Percentiles rank a stretch among this genome's conserved stretches.
Evolutionary conservation across 1,140 invertebrate genomes (phyloP).

Genomic region (Lucilia sericata): DNA sequence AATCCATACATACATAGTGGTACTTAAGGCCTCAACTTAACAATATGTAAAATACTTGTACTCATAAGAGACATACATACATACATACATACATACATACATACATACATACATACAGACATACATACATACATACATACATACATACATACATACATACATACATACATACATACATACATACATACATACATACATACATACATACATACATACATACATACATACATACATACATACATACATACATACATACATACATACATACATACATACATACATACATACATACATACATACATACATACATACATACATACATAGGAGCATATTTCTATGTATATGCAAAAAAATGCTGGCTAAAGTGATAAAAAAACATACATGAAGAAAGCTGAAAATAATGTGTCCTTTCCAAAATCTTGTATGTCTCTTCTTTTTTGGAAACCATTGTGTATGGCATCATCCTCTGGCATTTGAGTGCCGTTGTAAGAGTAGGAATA

Average conservation of each 20-base stretch:
- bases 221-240: too few species aligned
- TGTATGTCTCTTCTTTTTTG: not conserved
- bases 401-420: not conserved
- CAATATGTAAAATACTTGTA: not conserved
- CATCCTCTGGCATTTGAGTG: not conserved
- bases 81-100: too few species aligned
- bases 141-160: too few species aligned
- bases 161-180: too few species aligned
- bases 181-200: too few species aligned
- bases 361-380: not conserved
- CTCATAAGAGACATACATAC: not conserved
- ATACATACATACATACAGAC: too few species aligned
- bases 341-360: not conserved
- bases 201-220: too few species aligned
- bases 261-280: too few species aligned
- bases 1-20: slow-evolving; percentile 9
- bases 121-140: too few species aligned
- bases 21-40: slow-evolving; percentile 26
- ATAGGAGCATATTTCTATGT: not conserved
- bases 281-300: too few species aligned
- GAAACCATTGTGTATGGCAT: not conserved
- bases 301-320: too few species aligned
- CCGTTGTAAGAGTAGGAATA: not conserved
- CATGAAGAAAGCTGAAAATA: not conserved
- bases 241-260: too few species aligned